Evolutionary conservation across 1,140 invertebrate genomes (phyloP).

Genomic region (Papilio dardanus): DNA sequence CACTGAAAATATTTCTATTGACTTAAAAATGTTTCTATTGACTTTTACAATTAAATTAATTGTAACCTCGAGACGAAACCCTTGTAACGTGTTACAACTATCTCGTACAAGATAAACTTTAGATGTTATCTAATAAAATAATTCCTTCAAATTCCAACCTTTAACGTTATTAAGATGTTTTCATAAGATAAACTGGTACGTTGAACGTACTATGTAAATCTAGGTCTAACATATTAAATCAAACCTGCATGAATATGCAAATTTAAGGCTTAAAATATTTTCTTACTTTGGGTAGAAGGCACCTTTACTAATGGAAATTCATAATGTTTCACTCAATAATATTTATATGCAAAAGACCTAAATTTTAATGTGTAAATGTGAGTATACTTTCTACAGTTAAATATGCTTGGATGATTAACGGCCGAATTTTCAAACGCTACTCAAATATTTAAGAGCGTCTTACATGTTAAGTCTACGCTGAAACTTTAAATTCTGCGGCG

Average conservation of each 20-base stretch:
- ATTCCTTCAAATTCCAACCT: conserved; percentile 29
- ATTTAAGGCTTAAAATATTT: conserved; percentile 31
- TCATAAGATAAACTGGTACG: conserved; percentile 16
- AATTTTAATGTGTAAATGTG: neutral
- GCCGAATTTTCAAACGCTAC: no score
- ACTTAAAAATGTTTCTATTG: conserved; percentile 16
- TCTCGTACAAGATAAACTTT: conserved; percentile 42
- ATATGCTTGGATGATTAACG: neutral
- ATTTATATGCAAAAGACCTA: neutral
- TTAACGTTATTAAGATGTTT: conserved; percentile 33
- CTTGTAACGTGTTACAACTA: conserved; percentile 44
- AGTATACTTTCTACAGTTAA: neutral
- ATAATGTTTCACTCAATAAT: conserved; percentile 18
- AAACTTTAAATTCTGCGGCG: no score
- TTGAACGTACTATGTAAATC: conserved; percentile 28
- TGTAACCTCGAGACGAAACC: conserved; percentile 39
- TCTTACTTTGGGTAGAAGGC: neutral
- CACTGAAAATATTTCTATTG: neutral
- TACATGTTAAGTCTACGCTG: no score
- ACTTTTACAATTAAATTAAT: conserved; percentile 40
- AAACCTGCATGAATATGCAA: conserved; percentile 33
- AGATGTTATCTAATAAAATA: conserved; percentile 39
- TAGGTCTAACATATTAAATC: conserved; percentile 28
- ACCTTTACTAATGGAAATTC: conserved; percentile 34
- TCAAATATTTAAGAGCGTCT: no score